A percentile compares a stretch with the other conserved stretches of the same genome.
Evolutionary conservation across 92 coral and sea anemone species (phyloP).

Genomic region (Epizoanthus fatuus): DNA sequence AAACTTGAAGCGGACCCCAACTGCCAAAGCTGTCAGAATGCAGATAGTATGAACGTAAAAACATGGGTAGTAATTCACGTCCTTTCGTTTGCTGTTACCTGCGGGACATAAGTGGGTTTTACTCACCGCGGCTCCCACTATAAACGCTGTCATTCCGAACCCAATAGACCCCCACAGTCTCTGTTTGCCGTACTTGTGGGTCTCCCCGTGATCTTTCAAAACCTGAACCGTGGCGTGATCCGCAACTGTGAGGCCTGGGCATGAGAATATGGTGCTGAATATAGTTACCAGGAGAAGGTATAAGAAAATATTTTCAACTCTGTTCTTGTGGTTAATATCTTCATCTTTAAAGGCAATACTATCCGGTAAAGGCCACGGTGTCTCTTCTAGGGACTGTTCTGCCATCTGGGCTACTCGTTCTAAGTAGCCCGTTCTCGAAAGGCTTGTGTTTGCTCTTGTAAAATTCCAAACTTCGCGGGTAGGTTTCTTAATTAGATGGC

Average conservation of each 20-base stretch:
- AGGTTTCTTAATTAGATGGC: constrained; percentile 20
- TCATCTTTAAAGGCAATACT: constrained; percentile 65
- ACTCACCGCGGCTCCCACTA: constrained; percentile 96
- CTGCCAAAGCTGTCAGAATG: constrained; percentile 76
- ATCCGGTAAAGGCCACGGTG: constrained; percentile 90
- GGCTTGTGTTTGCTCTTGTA: constrained; percentile 25
- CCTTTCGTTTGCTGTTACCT: constrained; percentile 87
- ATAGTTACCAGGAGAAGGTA: constrained; percentile 90
- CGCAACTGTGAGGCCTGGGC: constrained; percentile 95
- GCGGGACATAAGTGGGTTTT: constrained; percentile 93
- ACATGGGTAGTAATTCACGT: constrained; percentile 95
- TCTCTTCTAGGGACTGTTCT: constrained; percentile 76
- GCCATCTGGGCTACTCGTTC: constrained; percentile 77
- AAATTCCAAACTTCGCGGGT: constrained; percentile 22
- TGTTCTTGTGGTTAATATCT: constrained; percentile 51
- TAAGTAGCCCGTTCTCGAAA: constrained; percentile 41
- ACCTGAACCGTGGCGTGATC: constrained; percentile 98
- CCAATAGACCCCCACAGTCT: constrained; percentile 98
- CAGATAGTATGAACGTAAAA: constrained; percentile 85
- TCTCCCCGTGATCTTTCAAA: constrained; percentile 81
- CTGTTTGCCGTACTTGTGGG: constrained; percentile 96
- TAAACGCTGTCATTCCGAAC: constrained; percentile 92
- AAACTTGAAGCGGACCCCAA: constrained; percentile 87
- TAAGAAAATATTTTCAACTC: constrained; percentile 64
- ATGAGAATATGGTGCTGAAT: constrained; percentile 83